Base-by-base conservation (phyloP, 1,140 invertebrate species). In the Acromyrmex charruanus region DNA sequence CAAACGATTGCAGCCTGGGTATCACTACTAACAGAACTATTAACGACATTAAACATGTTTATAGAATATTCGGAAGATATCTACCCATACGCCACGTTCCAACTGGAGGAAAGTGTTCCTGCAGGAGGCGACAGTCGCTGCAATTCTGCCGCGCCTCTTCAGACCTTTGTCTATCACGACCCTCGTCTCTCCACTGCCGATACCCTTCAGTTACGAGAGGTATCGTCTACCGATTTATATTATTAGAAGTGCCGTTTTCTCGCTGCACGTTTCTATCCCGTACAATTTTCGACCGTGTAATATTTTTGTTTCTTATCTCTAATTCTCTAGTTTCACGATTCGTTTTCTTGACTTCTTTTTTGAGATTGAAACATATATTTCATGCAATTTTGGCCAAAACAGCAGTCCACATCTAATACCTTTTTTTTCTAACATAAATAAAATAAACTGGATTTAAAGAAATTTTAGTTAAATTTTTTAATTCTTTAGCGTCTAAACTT, bases 11-110 rank as follows among this genome's bases (percentile, higher is more conserved):
- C 49, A 28, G 39, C 0, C 21, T 49, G 44, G 14, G 44, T 10
- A 25, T 65, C 35, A 59, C 1, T 71, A 80, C 81, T 69, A 55
- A 72, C n/a, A n/a, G 28, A 79, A 25, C 25, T 25, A 25, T 25
- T 25, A 25, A 49, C 25, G 21, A 3, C 3, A 39, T 66, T 59
- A 39, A 79, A 87, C 71, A 90, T 88, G 74, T 55, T 94, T 93
- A n/a, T 95, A 97, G 98, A 98, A 93, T 98, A 98, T 94, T 98
- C 98, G 88, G 98, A 98, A 95, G 98, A 98, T 94, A 98, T 98
- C 86, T 98, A 98, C 94, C 98, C 98, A 2, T 98, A 98, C 95
- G 98, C 98, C 59, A 98, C 98, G 49, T 98, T 98, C 95, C 98
- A 98, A 94, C 95, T 98, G 88, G 95, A 95, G 89, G 95, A 95